These are phyloP conservation scores for Pherbina coryleti DNA, from an alignment of 2,888 invertebrate genomes.

Conservation along the genomic window DNA sequence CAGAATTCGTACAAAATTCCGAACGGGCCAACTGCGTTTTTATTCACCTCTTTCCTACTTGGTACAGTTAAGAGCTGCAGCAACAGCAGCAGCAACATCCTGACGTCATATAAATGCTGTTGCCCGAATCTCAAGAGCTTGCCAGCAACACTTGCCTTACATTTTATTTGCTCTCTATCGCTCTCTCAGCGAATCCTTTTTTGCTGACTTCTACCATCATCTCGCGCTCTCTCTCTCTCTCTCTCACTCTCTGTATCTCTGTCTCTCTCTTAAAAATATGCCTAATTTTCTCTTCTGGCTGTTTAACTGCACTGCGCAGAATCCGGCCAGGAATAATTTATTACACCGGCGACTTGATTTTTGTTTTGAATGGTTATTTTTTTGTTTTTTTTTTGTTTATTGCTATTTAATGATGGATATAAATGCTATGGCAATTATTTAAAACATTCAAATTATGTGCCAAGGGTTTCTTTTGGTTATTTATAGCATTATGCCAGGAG, in stretches of 20 bases:
- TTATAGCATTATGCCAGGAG: background rate
- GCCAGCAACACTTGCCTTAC: background rate
- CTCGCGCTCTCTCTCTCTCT: constrained; percentile 1
- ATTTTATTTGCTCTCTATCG: background rate
- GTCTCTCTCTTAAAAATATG: background rate
- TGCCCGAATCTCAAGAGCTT: constrained; percentile 1
- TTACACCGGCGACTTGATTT: constrained; percentile 51
- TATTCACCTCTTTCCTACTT: background rate
- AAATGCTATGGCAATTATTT: background rate
- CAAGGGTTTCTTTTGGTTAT: background rate
- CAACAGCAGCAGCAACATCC: constrained; percentile 6
- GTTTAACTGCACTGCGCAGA: constrained; percentile 36
- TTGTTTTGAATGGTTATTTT: constrained; percentile 19
- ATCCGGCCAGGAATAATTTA: constrained; percentile 49
- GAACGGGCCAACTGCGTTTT: background rate
- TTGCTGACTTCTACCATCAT: background rate
- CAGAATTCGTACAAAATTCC: background rate
- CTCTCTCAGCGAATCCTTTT: background rate
- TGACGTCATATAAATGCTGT: constrained; percentile 27
- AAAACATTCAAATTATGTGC: background rate
- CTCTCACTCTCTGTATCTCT: background rate
- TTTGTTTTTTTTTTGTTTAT: background rate
- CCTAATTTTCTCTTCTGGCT: constrained; percentile 3
- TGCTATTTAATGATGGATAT: background rate
- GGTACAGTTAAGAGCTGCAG: background rate